Percentiles rank a stretch among this genome's conserved stretches.
Evolutionary conservation across 2,888 invertebrate species (phyloP).

Genomic region (Drosophila neonasuta): DNA sequence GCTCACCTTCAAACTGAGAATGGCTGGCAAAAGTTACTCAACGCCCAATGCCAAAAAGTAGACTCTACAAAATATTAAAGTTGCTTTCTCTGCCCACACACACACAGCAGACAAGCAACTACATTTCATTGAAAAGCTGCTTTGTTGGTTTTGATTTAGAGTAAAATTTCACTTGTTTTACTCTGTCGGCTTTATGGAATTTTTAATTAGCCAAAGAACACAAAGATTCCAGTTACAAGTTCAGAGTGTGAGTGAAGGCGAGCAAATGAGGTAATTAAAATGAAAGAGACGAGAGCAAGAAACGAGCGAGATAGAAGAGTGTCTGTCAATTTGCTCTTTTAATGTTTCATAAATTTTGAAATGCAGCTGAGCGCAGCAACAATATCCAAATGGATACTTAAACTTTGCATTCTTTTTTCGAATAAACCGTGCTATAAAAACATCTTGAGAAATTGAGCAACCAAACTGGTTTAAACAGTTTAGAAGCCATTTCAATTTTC

Average conservation of each 20-base stretch:
- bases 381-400: constrained; percentile 15
- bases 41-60: constrained; percentile 53
- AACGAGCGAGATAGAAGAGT: constrained; percentile 4
- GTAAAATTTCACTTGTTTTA: constrained; percentile 39
- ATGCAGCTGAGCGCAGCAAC: constrained; percentile 20
- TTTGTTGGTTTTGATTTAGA: constrained; percentile 60
- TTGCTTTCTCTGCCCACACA: constrained; percentile 30
- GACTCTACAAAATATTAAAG: constrained; percentile 57
- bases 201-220: constrained; percentile 65
- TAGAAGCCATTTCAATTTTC: background rate
- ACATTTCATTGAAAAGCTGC: constrained; percentile 20
- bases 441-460: background rate
- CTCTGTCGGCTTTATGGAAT: constrained; percentile 56
- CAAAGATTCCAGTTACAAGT: constrained; percentile 26
- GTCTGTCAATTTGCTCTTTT: constrained; percentile 15
- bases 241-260: background rate
- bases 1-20: constrained; percentile 28
- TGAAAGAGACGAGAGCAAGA: background rate
- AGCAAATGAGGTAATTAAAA: background rate
- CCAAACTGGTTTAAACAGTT: background rate
- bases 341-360: constrained; percentile 20
- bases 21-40: constrained; percentile 44
- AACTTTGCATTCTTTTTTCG: constrained; percentile 16
- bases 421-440: constrained; percentile 9
- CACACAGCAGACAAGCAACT: constrained; percentile 4